Base-by-base conservation (phyloP, 92 coral and sea anemone genomes). In the Plumapathes pennacea region DNA sequence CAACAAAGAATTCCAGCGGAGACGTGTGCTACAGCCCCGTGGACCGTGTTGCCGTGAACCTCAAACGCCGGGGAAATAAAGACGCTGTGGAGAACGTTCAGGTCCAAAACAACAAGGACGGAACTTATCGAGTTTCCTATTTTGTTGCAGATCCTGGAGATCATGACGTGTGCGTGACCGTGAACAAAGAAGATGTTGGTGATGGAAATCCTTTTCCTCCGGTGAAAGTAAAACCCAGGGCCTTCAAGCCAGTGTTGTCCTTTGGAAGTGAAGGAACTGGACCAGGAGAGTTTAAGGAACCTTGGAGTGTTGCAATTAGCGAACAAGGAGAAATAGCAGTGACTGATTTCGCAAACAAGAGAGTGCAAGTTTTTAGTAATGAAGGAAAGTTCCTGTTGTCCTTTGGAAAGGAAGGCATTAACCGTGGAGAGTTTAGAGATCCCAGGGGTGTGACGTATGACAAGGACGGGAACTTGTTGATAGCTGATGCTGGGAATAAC, bases 301-400 rank as follows among this genome's bases (percentile, higher is more conserved):
- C 70, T 0, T 63, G 37, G 26, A 58, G 59, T 32, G 59, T 63
- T 19, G 26, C 59, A 23, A 58, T 49, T 25, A 63, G 49, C 34
- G 56, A 31, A 12, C 43, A 30, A 4, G 20, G 34, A 10, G 45
- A 63, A 21, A 34, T 63, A 12, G 32, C 24, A 19, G 70, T 63
- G 30, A 39, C 70, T 34, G 70, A 63, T 19, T 2, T 10, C 22
- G 34, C 11, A 11, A 46, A 62, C 29, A 21, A 62, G 23, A 46
- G 69, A n/a, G 31, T 62, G 19, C 46, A 31, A 21, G 45, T 62
- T 17, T 62, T 62, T 22, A 46, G 41, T 13, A 43, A 44, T 34
- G 37, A 29, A 5, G 69, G 57, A 4, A 5, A 21, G 6, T 37
- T 12, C 41, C 13, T 62, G 32, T 28, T 25, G 3, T 41, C 69